Conservation (phyloP, 1,140 invertebrate genomes). For the Piezodorus guildinii region DNA sequence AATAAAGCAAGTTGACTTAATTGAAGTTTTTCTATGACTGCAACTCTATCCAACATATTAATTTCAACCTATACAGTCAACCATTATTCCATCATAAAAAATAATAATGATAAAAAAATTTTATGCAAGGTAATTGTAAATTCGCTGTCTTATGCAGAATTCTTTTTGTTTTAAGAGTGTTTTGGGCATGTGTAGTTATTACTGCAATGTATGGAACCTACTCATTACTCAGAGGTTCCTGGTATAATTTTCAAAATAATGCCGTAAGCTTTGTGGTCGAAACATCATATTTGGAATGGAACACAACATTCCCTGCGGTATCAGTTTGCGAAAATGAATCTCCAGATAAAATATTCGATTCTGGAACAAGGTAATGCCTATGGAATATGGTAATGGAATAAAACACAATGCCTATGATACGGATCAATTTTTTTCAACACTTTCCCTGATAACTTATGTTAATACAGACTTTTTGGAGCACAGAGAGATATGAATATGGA, state of each 20-base stretch:
- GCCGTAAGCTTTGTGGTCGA: conserved; percentile 58
- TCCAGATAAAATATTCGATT: conserved; percentile 27
- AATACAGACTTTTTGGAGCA: conserved; percentile 42
- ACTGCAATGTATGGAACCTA: conserved; percentile 49
- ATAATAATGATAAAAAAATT: too few relatives aligned
- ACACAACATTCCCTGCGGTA: conserved; percentile 52
- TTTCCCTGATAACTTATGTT: background rate
- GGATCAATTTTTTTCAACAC: background rate
- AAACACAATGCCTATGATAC: background rate
- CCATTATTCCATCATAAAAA: too few relatives aligned
- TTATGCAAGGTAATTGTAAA: too few relatives aligned
- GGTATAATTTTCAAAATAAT: conserved; percentile 44
- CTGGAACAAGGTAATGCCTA: conserved; percentile 26
- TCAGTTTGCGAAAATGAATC: conserved; percentile 40
- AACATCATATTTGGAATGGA: conserved; percentile 57
- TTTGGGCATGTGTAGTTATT: conserved; percentile 48
- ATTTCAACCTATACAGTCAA: too few relatives aligned
- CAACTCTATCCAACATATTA: too few relatives aligned
- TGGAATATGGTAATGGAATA: too few relatives aligned
- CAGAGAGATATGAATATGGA: conserved; percentile 55
- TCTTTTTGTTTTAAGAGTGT: conserved; percentile 36
- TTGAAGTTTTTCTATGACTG: too few relatives aligned
- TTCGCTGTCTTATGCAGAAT: background rate
- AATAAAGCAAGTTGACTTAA: too few relatives aligned
- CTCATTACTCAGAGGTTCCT: conserved; percentile 44